These are phyloP conservation scores for Catonia carolina DNA, from an alignment of 2,888 invertebrate genomes.

Conservation along the genomic window DNA sequence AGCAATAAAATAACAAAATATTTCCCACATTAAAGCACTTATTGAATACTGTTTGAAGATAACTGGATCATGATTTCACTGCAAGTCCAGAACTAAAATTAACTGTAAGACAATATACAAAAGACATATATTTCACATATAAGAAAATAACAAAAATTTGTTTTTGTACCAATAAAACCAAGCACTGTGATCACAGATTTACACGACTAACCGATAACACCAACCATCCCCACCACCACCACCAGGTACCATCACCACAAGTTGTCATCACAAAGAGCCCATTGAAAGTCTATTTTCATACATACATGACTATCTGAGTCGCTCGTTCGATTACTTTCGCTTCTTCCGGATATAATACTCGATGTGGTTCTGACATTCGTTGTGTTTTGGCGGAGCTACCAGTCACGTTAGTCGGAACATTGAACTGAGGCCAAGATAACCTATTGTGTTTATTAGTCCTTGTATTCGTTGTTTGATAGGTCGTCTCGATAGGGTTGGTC, in stretches of 20 bases:
- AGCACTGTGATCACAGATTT: too few species aligned
- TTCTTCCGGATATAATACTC: conserved; percentile 58
- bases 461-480: conserved; percentile 45
- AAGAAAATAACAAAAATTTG: too few species aligned
- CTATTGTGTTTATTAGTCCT: conserved; percentile 43
- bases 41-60: too few species aligned
- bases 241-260: conserved; percentile 20
- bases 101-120: too few species aligned
- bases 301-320: conserved; percentile 84
- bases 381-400: conserved; percentile 36
- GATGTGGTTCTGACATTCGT: conserved; percentile 36
- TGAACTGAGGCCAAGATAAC: conserved; percentile 53
- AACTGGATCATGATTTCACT: too few species aligned
- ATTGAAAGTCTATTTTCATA: conserved; percentile 36
- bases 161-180: too few species aligned
- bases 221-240: background rate
- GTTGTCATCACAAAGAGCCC: background rate
- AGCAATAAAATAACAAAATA: too few species aligned
- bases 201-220: too few species aligned
- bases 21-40: too few species aligned
- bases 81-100: too few species aligned
- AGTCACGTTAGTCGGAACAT: conserved; percentile 33
- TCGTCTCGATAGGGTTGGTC: conserved; percentile 40
- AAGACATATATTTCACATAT: too few species aligned
- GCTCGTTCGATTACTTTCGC: conserved; percentile 77